A percentile compares a stretch with the other conserved stretches of the same genome.
phyloP scores from a whole-genome alignment of 2,797 vertebrate species.

The Tauraco hartlaubi region DNA sequence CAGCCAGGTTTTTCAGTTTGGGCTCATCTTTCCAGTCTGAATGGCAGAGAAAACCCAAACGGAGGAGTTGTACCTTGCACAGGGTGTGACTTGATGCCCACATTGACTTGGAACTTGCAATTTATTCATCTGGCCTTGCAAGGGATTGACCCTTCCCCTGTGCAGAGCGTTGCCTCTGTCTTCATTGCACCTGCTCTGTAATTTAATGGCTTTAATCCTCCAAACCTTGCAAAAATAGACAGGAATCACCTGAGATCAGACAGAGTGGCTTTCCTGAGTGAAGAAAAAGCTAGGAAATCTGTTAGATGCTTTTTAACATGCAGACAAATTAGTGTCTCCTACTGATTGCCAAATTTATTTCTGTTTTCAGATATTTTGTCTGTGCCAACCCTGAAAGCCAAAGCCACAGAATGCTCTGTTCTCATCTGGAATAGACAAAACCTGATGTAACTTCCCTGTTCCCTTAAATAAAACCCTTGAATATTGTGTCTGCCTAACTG shows the following conservation, averaged over 20 bases:
- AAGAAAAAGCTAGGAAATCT: background rate
- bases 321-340: background rate
- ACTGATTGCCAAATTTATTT: background rate
- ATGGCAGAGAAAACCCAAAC: background rate
- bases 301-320: background rate
- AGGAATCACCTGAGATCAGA: background rate
- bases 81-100: background rate
- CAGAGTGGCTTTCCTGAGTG: background rate
- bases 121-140: background rate
- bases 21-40: background rate
- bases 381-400: background rate
- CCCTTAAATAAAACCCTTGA: background rate
- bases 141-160: background rate
- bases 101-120: background rate
- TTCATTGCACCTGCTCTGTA: background rate
- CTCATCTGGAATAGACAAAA: background rate
- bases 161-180: accelerated
- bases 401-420: background rate
- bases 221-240: background rate
- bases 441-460: background rate
- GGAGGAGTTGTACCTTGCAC: background rate
- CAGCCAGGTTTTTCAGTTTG: background rate
- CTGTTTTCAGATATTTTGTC: background rate
- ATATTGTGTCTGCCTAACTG: background rate
- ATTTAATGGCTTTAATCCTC: background rate